Conservation (phyloP, 1,140 invertebrate genomes). For the Pogonognathellus flavescens region DNA sequence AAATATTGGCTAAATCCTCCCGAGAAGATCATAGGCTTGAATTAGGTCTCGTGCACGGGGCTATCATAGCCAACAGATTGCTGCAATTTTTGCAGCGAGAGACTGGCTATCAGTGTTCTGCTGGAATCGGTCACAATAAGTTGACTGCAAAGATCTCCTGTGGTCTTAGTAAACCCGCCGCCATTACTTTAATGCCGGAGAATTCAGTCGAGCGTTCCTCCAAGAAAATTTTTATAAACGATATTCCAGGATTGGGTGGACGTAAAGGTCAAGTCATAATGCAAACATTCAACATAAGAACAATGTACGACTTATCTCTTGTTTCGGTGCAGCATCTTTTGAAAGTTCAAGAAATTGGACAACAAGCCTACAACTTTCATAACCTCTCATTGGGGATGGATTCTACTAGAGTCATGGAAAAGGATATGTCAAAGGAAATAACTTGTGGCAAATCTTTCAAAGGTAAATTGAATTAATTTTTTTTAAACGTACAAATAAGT, state of each 20-base stretch:
- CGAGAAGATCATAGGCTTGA: not conserved
- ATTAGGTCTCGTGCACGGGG: not conserved
- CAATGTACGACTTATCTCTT: constrained; percentile 23
- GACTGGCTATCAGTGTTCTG: constrained; percentile 14
- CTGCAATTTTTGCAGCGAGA: not conserved
- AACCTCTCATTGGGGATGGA: not conserved
- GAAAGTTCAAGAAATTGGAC: not conserved
- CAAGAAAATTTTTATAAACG: not conserved
- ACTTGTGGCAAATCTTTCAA: constrained; percentile 32
- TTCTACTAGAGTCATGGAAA: not conserved
- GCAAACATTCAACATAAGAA: not conserved
- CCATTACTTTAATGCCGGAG: constrained; percentile 33
- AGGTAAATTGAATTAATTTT: not conserved
- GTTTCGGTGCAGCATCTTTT: not conserved
- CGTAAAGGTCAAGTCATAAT: not conserved
- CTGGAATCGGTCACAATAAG: constrained; percentile 4
- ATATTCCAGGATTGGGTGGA: constrained; percentile 30
- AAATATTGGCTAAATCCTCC: not conserved
- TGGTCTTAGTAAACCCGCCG: constrained; percentile 38
- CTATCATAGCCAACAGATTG: constrained; percentile 15
- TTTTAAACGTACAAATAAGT: no score
- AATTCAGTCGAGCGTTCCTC: not conserved
- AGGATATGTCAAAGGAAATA: not conserved
- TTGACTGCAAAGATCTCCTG: constrained; percentile 24
- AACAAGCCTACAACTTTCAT: not conserved